Evolutionary conservation across 2,888 invertebrate genomes (phyloP).

Genomic region (Dryocosmus kuriphilus): DNA sequence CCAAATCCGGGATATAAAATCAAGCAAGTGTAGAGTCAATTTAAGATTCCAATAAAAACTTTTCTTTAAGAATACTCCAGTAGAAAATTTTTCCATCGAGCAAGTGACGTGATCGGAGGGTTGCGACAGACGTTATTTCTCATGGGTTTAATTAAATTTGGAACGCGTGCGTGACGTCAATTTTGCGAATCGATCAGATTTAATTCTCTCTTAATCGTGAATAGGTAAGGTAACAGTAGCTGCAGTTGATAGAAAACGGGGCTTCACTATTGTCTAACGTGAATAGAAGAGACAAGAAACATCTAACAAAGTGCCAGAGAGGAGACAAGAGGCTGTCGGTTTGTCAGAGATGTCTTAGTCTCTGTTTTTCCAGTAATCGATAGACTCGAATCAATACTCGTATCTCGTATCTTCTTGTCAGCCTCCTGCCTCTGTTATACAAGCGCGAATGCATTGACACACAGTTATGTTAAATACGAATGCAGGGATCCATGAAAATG

Average conservation of each 20-base stretch:
- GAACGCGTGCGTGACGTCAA: constrained; percentile 27
- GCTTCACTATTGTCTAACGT: background rate
- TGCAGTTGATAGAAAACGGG: background rate
- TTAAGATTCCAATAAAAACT: background rate
- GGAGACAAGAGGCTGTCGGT: background rate
- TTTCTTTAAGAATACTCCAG: constrained; percentile 6
- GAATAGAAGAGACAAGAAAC: background rate
- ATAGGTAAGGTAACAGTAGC: background rate
- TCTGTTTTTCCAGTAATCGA: constrained; percentile 69
- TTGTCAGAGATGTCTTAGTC: constrained; percentile 27
- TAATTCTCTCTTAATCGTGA: constrained; percentile 14
- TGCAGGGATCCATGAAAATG: constrained; percentile 22
- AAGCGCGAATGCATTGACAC: constrained; percentile 49
- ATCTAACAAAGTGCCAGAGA: background rate
- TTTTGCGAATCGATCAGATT: background rate
- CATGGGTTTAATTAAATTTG: constrained; percentile 33
- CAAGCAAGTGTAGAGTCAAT: background rate
- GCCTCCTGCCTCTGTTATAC: constrained; percentile 56
- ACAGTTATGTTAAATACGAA: background rate
- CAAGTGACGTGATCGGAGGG: background rate
- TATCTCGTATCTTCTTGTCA: constrained; percentile 53
- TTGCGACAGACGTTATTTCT: constrained; percentile 9
- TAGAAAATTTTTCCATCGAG: constrained; percentile 22
- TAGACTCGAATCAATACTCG: constrained; percentile 67
- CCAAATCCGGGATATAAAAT: background rate